Evolutionary conservation across 2,113 vertebrate genomes (phyloP).

Genomic region (Manacus vitellinus): DNA sequence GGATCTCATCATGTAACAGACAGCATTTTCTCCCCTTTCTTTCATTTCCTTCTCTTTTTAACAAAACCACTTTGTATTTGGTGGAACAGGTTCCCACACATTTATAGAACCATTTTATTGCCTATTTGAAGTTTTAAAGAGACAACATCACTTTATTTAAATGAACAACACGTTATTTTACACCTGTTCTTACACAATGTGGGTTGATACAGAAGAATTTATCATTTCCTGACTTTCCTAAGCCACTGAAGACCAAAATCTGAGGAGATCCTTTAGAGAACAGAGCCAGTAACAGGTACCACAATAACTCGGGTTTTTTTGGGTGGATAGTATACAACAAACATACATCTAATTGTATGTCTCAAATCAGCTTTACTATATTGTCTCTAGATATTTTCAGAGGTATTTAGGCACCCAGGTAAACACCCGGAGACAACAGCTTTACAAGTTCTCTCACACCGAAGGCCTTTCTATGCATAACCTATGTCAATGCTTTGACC

Average conservation of each 20-base stretch:
- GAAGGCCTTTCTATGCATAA: background rate
- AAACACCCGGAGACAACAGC: background rate
- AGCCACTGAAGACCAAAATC: background rate
- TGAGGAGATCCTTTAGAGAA: background rate
- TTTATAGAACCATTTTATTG: conserved; percentile 34
- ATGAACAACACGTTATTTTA: conserved; percentile 39
- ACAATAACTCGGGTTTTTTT: background rate
- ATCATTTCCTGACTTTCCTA: background rate
- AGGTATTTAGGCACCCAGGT: background rate
- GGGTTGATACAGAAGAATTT: background rate
- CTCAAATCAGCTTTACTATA: background rate
- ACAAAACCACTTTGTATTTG: conserved; percentile 11
- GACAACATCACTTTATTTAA: conserved; percentile 47
- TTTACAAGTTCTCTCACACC: background rate
- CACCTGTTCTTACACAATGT: background rate
- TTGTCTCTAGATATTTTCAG: background rate
- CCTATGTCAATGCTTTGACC: background rate
- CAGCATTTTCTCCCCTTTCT: rapidly evolving
- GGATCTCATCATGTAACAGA: background rate
- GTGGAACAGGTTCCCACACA: background rate
- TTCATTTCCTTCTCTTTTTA: background rate
- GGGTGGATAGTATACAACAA: background rate
- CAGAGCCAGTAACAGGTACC: background rate
- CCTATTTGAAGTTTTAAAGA: conserved; percentile 43
- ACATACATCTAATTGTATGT: background rate